Base-by-base conservation (phyloP, 1,140 invertebrate genomes). In the Cherax destructor region DNA sequence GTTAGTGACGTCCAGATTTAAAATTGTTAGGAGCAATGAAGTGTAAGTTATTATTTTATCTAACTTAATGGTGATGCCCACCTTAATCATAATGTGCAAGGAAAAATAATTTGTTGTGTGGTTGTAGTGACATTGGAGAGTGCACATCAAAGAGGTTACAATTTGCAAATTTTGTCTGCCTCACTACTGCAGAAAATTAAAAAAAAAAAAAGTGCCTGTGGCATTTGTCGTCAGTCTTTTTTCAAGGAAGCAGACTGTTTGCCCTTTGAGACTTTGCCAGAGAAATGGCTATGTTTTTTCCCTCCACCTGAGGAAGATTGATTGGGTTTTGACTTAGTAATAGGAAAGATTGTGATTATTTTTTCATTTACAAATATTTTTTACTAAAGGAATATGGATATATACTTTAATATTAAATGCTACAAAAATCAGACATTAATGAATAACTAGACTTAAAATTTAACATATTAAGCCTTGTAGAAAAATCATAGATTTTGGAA, bases 91-190 rank as follows among this genome's bases (percentile, higher is more conserved):
- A 13, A 56, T 56, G 52, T 56, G 52, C 9, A 9, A 69, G 21
- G 18, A n/a, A 6, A 69, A 18, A 69, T 11, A 24, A 74, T 4
- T 30, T 21, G 30, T 6, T n/a, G 5, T 4, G 9, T 74, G 69
- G 69, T 41, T 89, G 47, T 41, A 52, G 59, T 21, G 56, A 59
- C 30, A 89, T 13, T 41, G 9, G 59, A 74, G 87, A n/a, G 87
- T 80, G 83, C 80, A 83, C 65, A 83, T 72, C 79, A 24, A 30
- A 50, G 79, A 76, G 87, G 65, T 47, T 81, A 69, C 69, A 18
- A 56, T 50, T 77, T 56, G 85, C 74, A 76, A 89, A 74, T 50
- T 81, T 83, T 89, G 86, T 88, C 86, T 81, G 87, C 79, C 87
- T 83, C 65, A 56, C 41, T 50, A 65, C 49, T 76, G 80, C 87